Conservation (phyloP, 2,113 vertebrate genomes). For the Lucifuga dentata region DNA sequence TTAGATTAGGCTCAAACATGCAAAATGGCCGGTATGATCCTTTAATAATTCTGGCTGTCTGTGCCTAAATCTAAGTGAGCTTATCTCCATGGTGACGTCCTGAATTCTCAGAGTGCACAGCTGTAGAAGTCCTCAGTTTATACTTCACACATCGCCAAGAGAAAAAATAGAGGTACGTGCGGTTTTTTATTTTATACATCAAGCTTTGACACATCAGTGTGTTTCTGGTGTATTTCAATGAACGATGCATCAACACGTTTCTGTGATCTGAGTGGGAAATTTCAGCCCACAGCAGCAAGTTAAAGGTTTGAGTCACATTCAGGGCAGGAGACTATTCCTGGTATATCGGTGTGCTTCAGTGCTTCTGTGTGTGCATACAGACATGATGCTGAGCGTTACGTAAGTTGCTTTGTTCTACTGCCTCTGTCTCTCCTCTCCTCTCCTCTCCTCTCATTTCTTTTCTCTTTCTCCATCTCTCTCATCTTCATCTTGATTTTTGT, state of each 20-base stretch:
- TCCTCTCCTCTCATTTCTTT: neutral
- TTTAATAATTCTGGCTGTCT: too few relatives aligned
- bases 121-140: too few relatives aligned
- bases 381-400: slow-evolving; percentile 47
- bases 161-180: too few relatives aligned
- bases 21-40: too few relatives aligned
- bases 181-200: slow-evolving; percentile 43
- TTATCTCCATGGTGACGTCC: too few relatives aligned
- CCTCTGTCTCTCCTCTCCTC: slow-evolving; percentile 38
- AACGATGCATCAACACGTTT: slow-evolving; percentile 25
- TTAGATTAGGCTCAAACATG: too few relatives aligned
- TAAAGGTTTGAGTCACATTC: slow-evolving; percentile 49
- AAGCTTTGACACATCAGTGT: neutral
- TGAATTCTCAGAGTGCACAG: too few relatives aligned
- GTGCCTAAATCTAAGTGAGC: too few relatives aligned
- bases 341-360: slow-evolving; percentile 2
- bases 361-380: slow-evolving; percentile 13
- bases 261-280: slow-evolving; percentile 37
- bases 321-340: slow-evolving; percentile 56
- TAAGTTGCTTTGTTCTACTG: slow-evolving; percentile 59
- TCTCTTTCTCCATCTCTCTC: neutral
- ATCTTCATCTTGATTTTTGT: too few relatives aligned
- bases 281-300: slow-evolving; percentile 51
- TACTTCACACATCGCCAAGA: too few relatives aligned
- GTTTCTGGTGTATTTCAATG: slow-evolving; percentile 28